These are phyloP conservation scores for Agonopterix arenella DNA, from an alignment of 2,888 invertebrate genomes.

Conservation along the genomic window DNA sequence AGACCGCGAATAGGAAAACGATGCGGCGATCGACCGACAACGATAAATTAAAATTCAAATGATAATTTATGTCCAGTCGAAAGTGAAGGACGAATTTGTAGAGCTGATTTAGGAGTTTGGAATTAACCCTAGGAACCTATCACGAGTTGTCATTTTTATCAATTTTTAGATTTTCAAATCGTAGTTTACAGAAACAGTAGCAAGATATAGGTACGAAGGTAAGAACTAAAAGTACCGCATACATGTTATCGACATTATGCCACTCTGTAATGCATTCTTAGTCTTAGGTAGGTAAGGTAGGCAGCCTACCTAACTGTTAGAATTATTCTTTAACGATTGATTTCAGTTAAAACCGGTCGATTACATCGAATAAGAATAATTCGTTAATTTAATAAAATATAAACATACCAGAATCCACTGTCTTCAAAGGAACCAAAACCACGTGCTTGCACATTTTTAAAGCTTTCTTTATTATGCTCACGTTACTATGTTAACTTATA, in stretches of 20 bases:
- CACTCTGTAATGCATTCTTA: too few relatives aligned
- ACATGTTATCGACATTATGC: too few relatives aligned
- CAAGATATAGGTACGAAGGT: too few relatives aligned
- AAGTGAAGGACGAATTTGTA: constrained; percentile 27
- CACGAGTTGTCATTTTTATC: not conserved
- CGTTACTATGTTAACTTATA: not conserved
- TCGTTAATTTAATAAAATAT: constrained; percentile 2
- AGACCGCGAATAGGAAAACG: constrained; percentile 32
- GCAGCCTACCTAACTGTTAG: too few relatives aligned
- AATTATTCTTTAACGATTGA: too few relatives aligned
- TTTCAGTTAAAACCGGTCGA: too few relatives aligned
- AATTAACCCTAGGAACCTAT: not conserved
- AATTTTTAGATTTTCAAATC: too few relatives aligned
- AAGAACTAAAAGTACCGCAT: too few relatives aligned
- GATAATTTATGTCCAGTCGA: constrained; percentile 9
- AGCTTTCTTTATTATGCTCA: not conserved
- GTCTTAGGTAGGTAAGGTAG: too few relatives aligned
- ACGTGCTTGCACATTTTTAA: constrained; percentile 58
- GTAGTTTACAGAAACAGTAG: too few relatives aligned
- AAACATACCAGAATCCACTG: constrained; percentile 45
- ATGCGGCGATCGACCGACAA: constrained; percentile 2
- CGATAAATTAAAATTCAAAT: constrained; percentile 11
- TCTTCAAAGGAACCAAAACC: constrained; percentile 48
- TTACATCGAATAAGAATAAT: too few relatives aligned
- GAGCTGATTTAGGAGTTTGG: constrained; percentile 3